Conservation (phyloP, 2,888 invertebrate genomes). For the Dasysyrphus tricinctus region DNA sequence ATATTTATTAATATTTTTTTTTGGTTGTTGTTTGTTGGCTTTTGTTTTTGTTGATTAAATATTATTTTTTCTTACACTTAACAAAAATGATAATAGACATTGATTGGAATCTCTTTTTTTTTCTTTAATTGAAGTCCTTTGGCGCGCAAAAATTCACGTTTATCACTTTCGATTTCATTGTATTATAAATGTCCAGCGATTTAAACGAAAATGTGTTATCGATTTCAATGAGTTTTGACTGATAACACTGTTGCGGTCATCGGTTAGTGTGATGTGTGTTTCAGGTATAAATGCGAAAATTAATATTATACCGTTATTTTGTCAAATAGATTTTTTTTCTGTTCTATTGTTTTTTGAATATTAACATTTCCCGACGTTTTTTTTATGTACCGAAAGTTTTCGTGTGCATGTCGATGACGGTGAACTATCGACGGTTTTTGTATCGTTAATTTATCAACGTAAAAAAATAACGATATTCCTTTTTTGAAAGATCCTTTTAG, state of each 20-base stretch:
- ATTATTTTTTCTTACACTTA: slow-evolving; percentile 1
- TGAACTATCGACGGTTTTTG: not conserved
- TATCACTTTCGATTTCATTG: slow-evolving; percentile 55
- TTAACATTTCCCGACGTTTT: not conserved
- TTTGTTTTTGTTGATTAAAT: slow-evolving; percentile 33
- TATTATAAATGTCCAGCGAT: slow-evolving; percentile 12
- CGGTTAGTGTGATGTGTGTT: slow-evolving; percentile 10
- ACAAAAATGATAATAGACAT: not conserved
- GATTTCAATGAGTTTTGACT: slow-evolving; percentile 44
- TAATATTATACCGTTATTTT: slow-evolving; percentile 9
- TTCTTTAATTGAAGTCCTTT: slow-evolving; percentile 49
- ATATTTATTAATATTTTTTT: slow-evolving; percentile 8
- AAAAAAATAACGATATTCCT: not conserved
- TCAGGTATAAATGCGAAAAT: slow-evolving; percentile 30
- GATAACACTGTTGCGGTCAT: slow-evolving; percentile 49
- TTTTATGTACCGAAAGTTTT: slow-evolving; percentile 14
- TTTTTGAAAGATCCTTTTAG: not conserved
- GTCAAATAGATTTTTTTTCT: not conserved
- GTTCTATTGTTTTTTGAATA: not conserved
- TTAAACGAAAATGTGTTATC: slow-evolving; percentile 50
- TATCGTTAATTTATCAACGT: not conserved
- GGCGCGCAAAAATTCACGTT: slow-evolving; percentile 59
- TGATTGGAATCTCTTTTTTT: not conserved
- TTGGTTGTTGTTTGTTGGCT: not conserved
- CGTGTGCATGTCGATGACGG: not conserved